These are phyloP conservation scores for Anoplopoma fimbria DNA, from an alignment of 2,113 vertebrate species.

Conservation along the genomic window DNA sequence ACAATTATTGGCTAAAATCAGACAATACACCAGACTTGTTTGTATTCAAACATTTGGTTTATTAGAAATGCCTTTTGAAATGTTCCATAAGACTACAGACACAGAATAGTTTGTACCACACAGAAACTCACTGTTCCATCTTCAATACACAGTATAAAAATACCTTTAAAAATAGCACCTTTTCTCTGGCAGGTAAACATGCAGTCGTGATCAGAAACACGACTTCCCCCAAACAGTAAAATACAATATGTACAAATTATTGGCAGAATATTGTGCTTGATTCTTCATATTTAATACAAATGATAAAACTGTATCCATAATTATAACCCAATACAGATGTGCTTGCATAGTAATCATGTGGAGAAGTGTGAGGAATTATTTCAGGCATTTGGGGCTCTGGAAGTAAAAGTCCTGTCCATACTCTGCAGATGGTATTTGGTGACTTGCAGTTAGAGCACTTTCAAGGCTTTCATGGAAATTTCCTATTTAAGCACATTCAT, in stretches of 20 bases:
- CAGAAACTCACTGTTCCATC: slow-evolving; percentile 37
- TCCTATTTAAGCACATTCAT: neutral
- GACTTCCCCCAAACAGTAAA: slow-evolving; percentile 58
- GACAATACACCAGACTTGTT: neutral
- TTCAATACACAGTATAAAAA: slow-evolving; percentile 70
- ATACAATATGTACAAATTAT: slow-evolving; percentile 70
- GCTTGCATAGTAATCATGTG: slow-evolving; percentile 30
- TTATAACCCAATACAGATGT: slow-evolving; percentile 30
- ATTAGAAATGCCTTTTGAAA: slow-evolving; percentile 69
- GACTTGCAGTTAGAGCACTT: neutral
- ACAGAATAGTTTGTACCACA: slow-evolving; percentile 32
- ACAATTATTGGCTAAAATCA: neutral
- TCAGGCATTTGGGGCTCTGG: neutral
- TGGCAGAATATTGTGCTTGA: slow-evolving; percentile 57
- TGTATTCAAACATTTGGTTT: slow-evolving; percentile 63
- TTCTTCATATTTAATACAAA: slow-evolving; percentile 75
- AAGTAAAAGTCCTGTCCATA: neutral
- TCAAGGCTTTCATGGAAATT: neutral
- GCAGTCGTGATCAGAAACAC: slow-evolving; percentile 53
- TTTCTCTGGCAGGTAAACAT: slow-evolving; percentile 74
- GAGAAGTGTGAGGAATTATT: neutral
- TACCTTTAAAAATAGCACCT: slow-evolving; percentile 77
- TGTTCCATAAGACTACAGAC: slow-evolving; percentile 31
- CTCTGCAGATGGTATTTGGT: neutral
- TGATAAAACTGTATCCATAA: slow-evolving; percentile 29